Evolutionary conservation across 2,113 vertebrate genomes (phyloP).

Genomic region (Solenodon paradoxus): DNA sequence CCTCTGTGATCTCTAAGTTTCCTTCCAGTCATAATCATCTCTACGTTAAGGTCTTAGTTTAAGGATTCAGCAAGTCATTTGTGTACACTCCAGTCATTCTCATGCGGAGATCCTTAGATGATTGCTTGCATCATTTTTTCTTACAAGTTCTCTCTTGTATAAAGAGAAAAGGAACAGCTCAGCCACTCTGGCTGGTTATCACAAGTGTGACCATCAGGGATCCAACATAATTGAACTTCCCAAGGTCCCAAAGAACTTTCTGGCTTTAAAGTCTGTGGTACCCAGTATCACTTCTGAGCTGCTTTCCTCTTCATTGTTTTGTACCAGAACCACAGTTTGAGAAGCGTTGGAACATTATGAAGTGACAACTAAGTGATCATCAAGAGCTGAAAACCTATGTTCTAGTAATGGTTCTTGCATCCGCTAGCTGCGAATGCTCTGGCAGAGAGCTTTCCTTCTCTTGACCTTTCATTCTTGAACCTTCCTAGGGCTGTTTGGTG

Average conservation of each 20-base stretch:
- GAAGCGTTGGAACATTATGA: not conserved
- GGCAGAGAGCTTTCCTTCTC: not conserved
- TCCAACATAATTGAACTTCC: not conserved
- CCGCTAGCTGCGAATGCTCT: not conserved
- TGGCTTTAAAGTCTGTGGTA: not conserved
- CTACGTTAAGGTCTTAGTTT: not conserved
- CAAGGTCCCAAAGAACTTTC: not conserved
- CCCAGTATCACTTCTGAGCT: not conserved
- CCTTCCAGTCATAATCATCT: not conserved
- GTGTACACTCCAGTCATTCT: not conserved
- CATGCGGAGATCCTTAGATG: not conserved
- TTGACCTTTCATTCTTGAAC: not conserved
- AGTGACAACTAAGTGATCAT: not conserved
- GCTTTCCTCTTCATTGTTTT: not conserved
- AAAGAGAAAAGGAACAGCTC: not conserved
- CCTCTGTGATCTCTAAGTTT: not conserved
- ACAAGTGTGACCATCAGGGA: not conserved
- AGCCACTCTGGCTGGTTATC: not conserved
- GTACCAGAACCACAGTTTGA: not conserved
- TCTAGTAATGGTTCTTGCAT: not conserved
- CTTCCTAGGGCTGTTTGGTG: not conserved
- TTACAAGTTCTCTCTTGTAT: not conserved
- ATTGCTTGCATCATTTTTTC: not conserved
- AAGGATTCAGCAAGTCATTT: not conserved
- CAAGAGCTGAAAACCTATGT: not conserved